Base-by-base conservation (phyloP, 37 sponge, comb jelly and placozoan species). In the Geodia barretti region DNA sequence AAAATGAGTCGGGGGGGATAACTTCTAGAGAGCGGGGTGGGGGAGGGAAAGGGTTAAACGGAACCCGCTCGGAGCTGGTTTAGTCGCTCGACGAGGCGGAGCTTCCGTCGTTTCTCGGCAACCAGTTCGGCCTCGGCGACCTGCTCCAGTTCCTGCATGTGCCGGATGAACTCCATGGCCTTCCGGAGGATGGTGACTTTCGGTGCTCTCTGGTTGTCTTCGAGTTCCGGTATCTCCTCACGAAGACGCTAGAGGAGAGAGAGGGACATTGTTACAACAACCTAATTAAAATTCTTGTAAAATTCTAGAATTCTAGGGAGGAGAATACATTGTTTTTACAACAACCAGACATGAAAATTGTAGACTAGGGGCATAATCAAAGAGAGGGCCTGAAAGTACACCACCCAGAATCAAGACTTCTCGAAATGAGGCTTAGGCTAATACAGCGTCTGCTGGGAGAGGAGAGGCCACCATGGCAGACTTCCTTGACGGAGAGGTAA, bases 131-230 rank as follows among this genome's bases (percentile, higher is more conserved):
- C 25, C 21, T 80, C 62, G 25, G 76, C 42, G 7, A 75, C 32
- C 2, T 74, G 31, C 0, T 83, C 82, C 25, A 25, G 20, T 20
- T 79, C 54, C 42, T 59, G 41, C 31, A 93, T 70, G 2, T 72
- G 73, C 36, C 60, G 67, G 68, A 94, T 87, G 38, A 65, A 85
- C 14, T 87, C 92, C 19, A 80, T 59, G 8, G 95, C 91, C 59
- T 87, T 94, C 23, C 91, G 71, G 9, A 94, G 74, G 42, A 94
- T 94, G 39, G 77, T 86, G 3, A 94, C 95, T 71, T 94, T 94
- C 0, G 95, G 92, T 23, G 95, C 95, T 5, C 88, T 68, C 24
- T 88, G 80, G 64, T 94, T 94, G 54, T 94, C 92, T 43, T 94
- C 92, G 14, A 94, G 76, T 34, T 94, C 95, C 4, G 92, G 95